These are phyloP conservation scores for Amphiprion ocellaris DNA, from an alignment of 2,113 vertebrate species.

Conservation along the genomic window DNA sequence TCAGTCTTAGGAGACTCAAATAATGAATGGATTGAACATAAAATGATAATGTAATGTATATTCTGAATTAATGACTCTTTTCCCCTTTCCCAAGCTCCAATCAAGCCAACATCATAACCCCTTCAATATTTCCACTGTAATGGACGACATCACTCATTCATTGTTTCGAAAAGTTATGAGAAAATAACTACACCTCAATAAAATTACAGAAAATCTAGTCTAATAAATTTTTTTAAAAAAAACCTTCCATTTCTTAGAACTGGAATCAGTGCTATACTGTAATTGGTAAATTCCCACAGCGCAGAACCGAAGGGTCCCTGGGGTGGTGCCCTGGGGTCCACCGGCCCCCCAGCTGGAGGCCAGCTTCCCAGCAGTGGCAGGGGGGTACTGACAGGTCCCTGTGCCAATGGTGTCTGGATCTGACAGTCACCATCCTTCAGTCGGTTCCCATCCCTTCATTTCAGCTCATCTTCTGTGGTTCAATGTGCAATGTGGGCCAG, in stretches of 20 bases:
- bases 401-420: constrained; percentile 42
- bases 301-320: constrained; percentile 41
- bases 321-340: constrained; percentile 26
- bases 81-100: constrained; percentile 10
- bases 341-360: constrained; percentile 26
- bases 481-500: constrained; percentile 93
- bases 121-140: constrained; percentile 19
- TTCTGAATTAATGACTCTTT: constrained; percentile 16
- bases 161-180: constrained; percentile 23
- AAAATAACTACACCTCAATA: constrained; percentile 36
- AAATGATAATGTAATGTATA: constrained; percentile 5
- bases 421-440: constrained; percentile 60
- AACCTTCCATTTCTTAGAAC: constrained; percentile 41
- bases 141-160: background rate
- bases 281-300: constrained; percentile 55
- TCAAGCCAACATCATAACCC: constrained; percentile 1
- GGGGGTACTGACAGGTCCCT: constrained; percentile 43
- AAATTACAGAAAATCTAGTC: constrained; percentile 55
- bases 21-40: constrained; percentile 29
- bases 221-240: constrained; percentile 61
- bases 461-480: constrained; percentile 91
- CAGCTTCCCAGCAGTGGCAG: constrained; percentile 32
- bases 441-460: constrained; percentile 24
- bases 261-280: constrained; percentile 63
- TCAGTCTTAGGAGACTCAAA: constrained; percentile 2